A percentile compares a stretch with the other conserved stretches of the same genome.
phyloP scores from a whole-genome alignment of 2,113 vertebrate species.

The Tamias sibiricus region DNA sequence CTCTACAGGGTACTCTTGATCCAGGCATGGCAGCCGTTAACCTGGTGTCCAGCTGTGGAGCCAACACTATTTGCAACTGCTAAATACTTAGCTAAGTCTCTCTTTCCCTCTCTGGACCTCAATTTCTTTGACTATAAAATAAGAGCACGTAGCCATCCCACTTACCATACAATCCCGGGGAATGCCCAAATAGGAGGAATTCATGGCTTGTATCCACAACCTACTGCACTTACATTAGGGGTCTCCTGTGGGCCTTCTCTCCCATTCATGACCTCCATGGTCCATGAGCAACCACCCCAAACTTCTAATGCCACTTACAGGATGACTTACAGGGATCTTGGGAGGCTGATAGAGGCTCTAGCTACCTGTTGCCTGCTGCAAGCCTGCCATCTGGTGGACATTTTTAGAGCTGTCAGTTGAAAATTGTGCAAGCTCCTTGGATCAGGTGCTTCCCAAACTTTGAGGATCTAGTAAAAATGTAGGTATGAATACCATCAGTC shows the following conservation, averaged over 20 bases:
- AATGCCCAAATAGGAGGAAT: not conserved
- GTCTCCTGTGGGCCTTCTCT: not conserved
- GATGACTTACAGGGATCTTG: not conserved
- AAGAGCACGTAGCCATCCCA: not conserved
- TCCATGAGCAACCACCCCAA: not conserved
- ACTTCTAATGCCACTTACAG: not conserved
- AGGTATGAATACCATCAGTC: not conserved
- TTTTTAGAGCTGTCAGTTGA: not conserved
- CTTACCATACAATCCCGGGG: not conserved
- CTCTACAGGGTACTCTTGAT: not conserved
- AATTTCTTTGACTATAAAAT: not conserved
- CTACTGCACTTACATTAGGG: not conserved
- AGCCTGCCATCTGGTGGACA: conserved; percentile 67
- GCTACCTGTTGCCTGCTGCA: not conserved
- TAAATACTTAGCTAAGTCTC: not conserved
- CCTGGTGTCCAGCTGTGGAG: not conserved
- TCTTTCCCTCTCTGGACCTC: not conserved
- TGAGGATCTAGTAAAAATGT: not conserved
- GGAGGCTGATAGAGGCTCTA: not conserved
- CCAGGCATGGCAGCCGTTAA: not conserved
- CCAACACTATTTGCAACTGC: not conserved
- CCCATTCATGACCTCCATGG: not conserved
- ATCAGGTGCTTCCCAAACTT: not conserved
- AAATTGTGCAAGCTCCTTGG: not conserved
- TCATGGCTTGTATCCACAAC: not conserved